Base-by-base conservation (phyloP, 2,888 invertebrate species). In the Pristionchus maxplancki region DNA sequence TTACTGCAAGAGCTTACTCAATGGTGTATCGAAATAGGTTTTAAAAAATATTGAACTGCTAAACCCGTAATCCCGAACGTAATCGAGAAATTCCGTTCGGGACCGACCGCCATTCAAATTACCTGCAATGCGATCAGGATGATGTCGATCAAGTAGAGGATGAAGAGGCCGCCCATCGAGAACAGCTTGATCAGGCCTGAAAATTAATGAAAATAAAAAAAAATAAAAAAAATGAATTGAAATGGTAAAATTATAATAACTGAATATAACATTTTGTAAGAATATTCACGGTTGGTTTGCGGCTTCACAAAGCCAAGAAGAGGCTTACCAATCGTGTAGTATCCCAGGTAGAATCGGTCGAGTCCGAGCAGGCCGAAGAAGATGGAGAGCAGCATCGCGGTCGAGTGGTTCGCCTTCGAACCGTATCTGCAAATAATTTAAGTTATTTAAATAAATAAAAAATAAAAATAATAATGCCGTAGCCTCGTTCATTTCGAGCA, bases 301-400 rank as follows among this genome's bases (percentile, higher is more conserved):
- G n/a, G n/a, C n/a, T n/a, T n/a, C n/a, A n/a, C n/a, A n/a, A n/a
- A n/a, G n/a, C n/a, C n/a, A n/a, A n/a, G n/a, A n/a, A n/a, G n/a
- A n/a, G n/a, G n/a, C 48, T 34, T 24, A 95, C 96, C 99, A 91
- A 99, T 96, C 0, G 98, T 98, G 87, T 98, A 98, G 95, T 99
- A 99, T 48, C 99, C 99, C n/a, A 99, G 96, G 95, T 99, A 99
- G 95, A 99, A 98, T 90, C 99, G 96, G 95, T 99, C 99, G 40
- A 97, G 96, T 31, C 99, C 99, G 96, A 99, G 97, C 97, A 98
- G 98, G 48, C 99, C 99, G 89, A 99, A 96, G 95, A 99, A 99
- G 85, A 99, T 97, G 0, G 99, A 99, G 8, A 99, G 96, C 58
- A 99, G 95, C 78, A 99, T 95, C 0, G 99, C 97, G 13, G 91